phyloP scores from a whole-genome alignment of 2,888 invertebrate genomes.

The Gari tellinella region DNA sequence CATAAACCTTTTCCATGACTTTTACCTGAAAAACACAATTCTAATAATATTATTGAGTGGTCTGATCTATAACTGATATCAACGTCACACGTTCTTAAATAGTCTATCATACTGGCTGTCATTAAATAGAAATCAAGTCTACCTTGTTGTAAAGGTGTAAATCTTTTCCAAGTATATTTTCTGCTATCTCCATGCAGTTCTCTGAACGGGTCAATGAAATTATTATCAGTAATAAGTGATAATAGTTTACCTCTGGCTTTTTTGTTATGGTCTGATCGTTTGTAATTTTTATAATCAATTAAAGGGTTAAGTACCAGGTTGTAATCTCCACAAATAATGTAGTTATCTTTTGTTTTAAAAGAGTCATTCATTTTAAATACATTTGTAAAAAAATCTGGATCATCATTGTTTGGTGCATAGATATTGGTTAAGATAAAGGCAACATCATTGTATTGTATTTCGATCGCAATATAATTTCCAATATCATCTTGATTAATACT shows the following conservation, averaged over 20 bases:
- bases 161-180: constrained; percentile 15
- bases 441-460: too few species aligned
- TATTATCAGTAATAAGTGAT: not conserved
- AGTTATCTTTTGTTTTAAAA: constrained; percentile 1
- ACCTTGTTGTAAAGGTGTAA: constrained; percentile 4
- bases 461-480: too few species aligned
- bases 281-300: constrained; percentile 22
- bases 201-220: constrained; percentile 1
- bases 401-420: too few species aligned
- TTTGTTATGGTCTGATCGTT: constrained; percentile 5
- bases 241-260: constrained; percentile 8
- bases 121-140: constrained; percentile 28
- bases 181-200: constrained; percentile 2
- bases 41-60: constrained; percentile 4
- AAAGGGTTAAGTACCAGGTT: constrained; percentile 11
- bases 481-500: too few species aligned
- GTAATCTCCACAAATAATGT: constrained; percentile 28
- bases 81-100: constrained; percentile 2
- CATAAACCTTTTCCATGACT: constrained; percentile 13
- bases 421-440: too few species aligned
- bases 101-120: not conserved
- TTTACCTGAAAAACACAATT: constrained; percentile 7
- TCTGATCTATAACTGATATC: constrained; percentile 12
- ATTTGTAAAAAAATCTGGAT: too few species aligned
- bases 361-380: not conserved